phyloP scores from a whole-genome alignment of 2,113 vertebrate genomes.

The Cyprinus carpio region DNA sequence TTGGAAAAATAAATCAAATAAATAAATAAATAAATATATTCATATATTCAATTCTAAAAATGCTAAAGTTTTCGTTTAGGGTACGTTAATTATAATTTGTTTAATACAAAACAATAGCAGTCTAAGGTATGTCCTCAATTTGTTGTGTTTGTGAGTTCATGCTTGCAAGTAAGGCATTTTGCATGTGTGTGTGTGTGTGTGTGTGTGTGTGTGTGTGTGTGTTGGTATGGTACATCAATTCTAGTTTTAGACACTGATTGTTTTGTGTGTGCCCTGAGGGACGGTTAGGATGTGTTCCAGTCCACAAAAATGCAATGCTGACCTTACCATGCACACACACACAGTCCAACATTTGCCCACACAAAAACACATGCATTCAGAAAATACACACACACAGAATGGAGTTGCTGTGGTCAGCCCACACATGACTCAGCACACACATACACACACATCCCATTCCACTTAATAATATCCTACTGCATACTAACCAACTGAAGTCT shows the following conservation, averaged over 20 bases:
- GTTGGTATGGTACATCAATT: background rate
- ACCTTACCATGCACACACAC: conserved; percentile 2
- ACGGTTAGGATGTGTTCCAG: conserved; percentile 24
- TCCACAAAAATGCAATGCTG: conserved; percentile 44
- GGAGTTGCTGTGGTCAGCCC: conserved; percentile 44
- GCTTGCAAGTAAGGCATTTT: conserved; percentile 8
- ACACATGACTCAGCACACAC: conserved; percentile 47
- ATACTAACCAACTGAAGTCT: conserved; percentile 4
- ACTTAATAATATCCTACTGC: conserved; percentile 38
- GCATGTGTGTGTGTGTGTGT: background rate
- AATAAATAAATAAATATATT: background rate
- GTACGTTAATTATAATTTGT: background rate
- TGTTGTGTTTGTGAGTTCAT: conserved; percentile 30
- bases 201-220: background rate
- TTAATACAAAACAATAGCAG: background rate
- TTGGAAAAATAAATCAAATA: background rate
- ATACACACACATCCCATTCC: conserved; percentile 21
- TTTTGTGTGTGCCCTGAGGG: conserved; percentile 44
- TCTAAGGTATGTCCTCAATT: background rate
- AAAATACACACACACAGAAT: background rate
- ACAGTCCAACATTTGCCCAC: conserved; percentile 7
- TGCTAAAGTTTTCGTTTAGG: background rate
- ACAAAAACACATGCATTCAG: conserved; percentile 20
- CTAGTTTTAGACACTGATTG: conserved; percentile 50
- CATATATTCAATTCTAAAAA: background rate